These are phyloP conservation scores for Triplophysa dalaica DNA, from an alignment of 2,113 vertebrate genomes.

Conservation along the genomic window DNA sequence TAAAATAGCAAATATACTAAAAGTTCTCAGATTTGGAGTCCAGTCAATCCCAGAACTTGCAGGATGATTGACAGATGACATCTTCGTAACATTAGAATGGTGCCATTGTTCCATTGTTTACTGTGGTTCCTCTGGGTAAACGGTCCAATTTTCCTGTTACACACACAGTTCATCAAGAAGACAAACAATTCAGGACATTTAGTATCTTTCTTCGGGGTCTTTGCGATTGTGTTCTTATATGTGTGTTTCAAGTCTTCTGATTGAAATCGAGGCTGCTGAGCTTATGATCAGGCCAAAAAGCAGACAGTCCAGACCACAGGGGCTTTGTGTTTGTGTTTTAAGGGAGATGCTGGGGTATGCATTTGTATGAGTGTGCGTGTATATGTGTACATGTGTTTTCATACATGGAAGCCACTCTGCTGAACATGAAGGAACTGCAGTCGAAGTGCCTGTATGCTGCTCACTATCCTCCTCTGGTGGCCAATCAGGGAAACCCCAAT, in stretches of 20 bases:
- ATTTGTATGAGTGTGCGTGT: constrained; percentile 59
- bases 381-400: constrained; percentile 75
- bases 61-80: constrained; percentile 49
- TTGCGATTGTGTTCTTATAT: constrained; percentile 15
- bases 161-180: constrained; percentile 20
- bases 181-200: constrained; percentile 35
- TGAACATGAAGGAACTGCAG: constrained; percentile 96
- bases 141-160: constrained; percentile 28
- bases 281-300: background rate
- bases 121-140: constrained; percentile 39
- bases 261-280: background rate
- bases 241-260: constrained; percentile 40
- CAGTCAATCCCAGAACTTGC: constrained; percentile 42
- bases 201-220: constrained; percentile 30
- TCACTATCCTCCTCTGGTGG: constrained; percentile 99
- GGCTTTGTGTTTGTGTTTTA: constrained; percentile 1
- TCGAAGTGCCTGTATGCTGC: constrained; percentile 98
- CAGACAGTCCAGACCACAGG: constrained; percentile 28
- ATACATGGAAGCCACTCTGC: constrained; percentile 96
- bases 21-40: constrained; percentile 47
- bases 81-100: constrained; percentile 44
- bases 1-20: constrained; percentile 58
- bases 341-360: background rate
- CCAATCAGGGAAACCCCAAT: constrained; percentile 96
- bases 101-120: constrained; percentile 40